Conservation (phyloP, 2,113 vertebrate species). For the Nanorana parkeri region DNA sequence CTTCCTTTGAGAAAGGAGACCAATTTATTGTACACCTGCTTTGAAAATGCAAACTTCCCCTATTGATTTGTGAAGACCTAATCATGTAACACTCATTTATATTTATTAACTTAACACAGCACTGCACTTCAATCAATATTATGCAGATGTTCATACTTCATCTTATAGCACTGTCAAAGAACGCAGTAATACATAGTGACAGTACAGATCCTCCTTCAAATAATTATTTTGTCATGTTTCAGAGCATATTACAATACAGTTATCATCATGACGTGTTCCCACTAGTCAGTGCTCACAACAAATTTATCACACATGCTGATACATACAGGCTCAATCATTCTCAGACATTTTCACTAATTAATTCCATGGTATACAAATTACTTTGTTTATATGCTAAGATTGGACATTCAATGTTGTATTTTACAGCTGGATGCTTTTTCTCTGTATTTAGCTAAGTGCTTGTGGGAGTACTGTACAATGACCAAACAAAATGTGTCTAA, state of each 20-base stretch:
- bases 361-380: not conserved
- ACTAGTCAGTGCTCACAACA: not conserved
- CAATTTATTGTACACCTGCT: conserved; percentile 51
- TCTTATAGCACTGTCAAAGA: conserved; percentile 27
- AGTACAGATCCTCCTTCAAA: not conserved
- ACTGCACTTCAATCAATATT: conserved; percentile 42
- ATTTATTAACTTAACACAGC: conserved; percentile 52
- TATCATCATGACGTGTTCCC: not conserved
- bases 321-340: not conserved
- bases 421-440: too few species aligned
- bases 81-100: conserved; percentile 53
- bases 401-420: too few species aligned
- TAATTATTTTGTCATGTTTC: conserved; percentile 8
- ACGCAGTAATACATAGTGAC: conserved; percentile 21
- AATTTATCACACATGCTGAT: not conserved
- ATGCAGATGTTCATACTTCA: conserved; percentile 51
- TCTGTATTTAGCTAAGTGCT: too few species aligned
- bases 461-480: too few species aligned
- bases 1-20: conserved; percentile 47
- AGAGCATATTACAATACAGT: conserved; percentile 1
- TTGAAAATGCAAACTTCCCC: conserved; percentile 51
- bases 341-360: not conserved
- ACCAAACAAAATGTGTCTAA: too few species aligned
- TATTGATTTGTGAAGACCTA: conserved; percentile 53
- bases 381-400: too few species aligned